Conservation (phyloP, 2,113 vertebrate genomes). For the Clarias gariepinus region DNA sequence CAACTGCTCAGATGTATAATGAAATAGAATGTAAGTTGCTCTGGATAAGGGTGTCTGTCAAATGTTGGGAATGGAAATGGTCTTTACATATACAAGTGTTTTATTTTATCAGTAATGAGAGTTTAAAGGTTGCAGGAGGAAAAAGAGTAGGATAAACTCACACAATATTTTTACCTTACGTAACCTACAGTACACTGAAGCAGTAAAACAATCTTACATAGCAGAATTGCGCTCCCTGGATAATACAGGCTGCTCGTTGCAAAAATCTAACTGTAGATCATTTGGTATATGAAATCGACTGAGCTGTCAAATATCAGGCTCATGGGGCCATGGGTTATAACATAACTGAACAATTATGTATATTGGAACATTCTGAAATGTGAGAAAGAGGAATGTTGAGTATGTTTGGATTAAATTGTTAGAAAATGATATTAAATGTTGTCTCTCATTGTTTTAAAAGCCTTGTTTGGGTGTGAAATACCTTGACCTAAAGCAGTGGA, state of each 20-base stretch:
- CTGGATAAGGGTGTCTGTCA: too few relatives aligned
- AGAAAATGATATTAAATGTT: background rate
- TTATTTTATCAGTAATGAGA: background rate
- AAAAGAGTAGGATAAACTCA: slow-evolving; percentile 1
- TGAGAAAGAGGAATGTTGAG: background rate
- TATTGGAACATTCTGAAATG: background rate
- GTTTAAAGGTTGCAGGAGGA: background rate
- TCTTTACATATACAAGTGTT: background rate
- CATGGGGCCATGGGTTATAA: background rate
- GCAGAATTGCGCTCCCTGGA: background rate
- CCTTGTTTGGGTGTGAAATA: background rate
- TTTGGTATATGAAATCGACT: slow-evolving; percentile 5
- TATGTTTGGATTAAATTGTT: background rate
- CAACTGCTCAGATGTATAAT: too few relatives aligned
- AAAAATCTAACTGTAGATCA: background rate
- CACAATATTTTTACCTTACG: background rate
- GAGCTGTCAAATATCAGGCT: slow-evolving; percentile 2
- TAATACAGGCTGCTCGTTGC: slow-evolving; percentile 5
- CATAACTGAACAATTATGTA: background rate
- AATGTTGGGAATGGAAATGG: too few relatives aligned
- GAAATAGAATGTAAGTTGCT: too few relatives aligned
- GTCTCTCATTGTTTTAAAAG: background rate
- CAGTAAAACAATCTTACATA: background rate
- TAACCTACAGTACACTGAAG: background rate
- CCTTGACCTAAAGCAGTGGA: background rate